Evolutionary conservation across 2,888 invertebrate species (phyloP).

Genomic region (Horisme vitalbata): DNA sequence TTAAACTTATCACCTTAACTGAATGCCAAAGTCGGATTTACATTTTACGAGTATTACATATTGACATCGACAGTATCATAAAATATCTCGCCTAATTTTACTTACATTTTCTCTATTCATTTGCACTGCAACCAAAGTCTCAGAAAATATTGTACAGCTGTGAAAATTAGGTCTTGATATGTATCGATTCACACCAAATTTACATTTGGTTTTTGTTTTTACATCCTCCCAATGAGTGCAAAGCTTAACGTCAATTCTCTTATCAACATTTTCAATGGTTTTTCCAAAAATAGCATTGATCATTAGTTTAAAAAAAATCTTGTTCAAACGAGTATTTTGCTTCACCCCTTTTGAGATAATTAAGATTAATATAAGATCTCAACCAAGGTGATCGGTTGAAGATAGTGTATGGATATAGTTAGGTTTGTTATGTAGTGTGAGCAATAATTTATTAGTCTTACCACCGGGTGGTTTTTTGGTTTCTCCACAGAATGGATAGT

Average conservation of each 20-base stretch:
- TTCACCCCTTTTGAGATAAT: slow-evolving; percentile 5
- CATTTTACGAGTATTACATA: too few relatives aligned
- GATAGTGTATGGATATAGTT: too few relatives aligned
- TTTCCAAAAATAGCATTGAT: slow-evolving; percentile 27
- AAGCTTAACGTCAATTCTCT: neutral
- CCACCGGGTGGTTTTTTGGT: slow-evolving; percentile 10
- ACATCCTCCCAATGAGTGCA: neutral
- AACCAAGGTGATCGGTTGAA: slow-evolving; percentile 26
- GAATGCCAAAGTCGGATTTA: too few relatives aligned
- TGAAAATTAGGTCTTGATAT: neutral
- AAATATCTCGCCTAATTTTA: too few relatives aligned
- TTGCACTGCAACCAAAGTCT: neutral
- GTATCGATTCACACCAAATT: neutral
- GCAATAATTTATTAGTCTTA: slow-evolving; percentile 3
- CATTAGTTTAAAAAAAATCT: slow-evolving; percentile 23
- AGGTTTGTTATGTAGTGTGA: slow-evolving; percentile 10
- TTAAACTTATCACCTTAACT: too few relatives aligned
- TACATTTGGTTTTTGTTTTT: neutral
- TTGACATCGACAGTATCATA: too few relatives aligned
- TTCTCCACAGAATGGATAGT: slow-evolving; percentile 35
- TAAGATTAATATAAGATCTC: slow-evolving; percentile 18
- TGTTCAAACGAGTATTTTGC: slow-evolving; percentile 20
- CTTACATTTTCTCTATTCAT: neutral
- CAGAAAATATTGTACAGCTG: neutral
- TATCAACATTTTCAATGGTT: slow-evolving; percentile 18